Percentiles rank a stretch among this genome's conserved stretches.
phyloP scores from a whole-genome alignment of 2,113 vertebrate genomes.

The Zosterops japonicus region DNA sequence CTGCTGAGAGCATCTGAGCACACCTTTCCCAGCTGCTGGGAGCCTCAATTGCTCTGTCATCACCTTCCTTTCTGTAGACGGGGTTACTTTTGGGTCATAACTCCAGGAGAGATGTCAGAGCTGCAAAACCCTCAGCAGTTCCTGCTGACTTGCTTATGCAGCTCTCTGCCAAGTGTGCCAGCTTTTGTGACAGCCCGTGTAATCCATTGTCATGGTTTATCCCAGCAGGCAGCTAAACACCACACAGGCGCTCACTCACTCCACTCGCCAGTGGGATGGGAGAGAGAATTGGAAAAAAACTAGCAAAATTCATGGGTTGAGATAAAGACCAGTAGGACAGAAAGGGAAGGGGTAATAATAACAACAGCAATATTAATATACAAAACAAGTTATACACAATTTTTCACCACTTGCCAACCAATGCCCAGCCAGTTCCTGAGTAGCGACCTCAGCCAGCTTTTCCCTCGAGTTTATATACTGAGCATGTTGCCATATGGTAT shows the following conservation, averaged over 20 bases:
- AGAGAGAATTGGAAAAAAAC: background rate
- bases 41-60: background rate
- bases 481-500: background rate
- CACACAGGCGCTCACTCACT: background rate
- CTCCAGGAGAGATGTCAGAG: background rate
- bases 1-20: background rate
- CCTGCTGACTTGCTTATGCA: background rate
- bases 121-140: background rate
- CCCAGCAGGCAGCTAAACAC: background rate
- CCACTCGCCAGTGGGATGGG: background rate
- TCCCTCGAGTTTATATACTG: background rate
- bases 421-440: background rate
- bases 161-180: background rate
- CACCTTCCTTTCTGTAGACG: background rate
- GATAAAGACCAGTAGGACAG: background rate
- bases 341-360: background rate
- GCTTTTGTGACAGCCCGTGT: background rate
- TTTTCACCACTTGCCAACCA: accelerated
- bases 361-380: background rate
- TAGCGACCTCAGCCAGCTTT: background rate
- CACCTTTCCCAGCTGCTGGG: background rate
- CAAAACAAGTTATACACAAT: background rate
- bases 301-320: background rate
- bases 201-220: background rate
- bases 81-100: background rate